Evolutionary conservation across 2,113 vertebrate species (phyloP), one percentile per base, ranked within the genome.

Genomic region (Elaphurus davidianus): DNA sequence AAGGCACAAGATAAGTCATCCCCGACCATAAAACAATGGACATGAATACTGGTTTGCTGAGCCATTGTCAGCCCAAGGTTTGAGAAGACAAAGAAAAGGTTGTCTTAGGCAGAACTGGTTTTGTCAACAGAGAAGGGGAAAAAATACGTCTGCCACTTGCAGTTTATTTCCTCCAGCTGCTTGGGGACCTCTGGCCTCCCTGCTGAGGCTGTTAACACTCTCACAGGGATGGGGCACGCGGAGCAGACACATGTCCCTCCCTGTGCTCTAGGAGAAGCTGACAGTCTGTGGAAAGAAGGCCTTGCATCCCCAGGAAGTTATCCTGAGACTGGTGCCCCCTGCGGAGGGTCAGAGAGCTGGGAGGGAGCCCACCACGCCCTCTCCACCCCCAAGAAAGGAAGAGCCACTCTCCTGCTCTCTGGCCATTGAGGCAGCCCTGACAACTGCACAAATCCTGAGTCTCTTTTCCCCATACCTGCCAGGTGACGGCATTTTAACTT

Each of bases 201-300:
- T 71, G n/a, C 64, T 71, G n/a, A 40, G 67, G n/a, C 67, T 71
- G 67, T 71, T 71, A 40, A 71, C 67, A 40, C n/a, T 71, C n/a
- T 36, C 67, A 12, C 5, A 33, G 36, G 28, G 9, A 8, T 1
- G 36, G 12, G 45, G 19, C 9, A 4, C 5, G 0, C 0, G 23
- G 59, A 28, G 13, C 59, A 40, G 54, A 45, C 47, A 2, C 36
- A 15, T 2, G 43, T 2, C 13, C 85, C 23, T 81, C 40, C 3
- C 64, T 17, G 25, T 67, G 50, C 50, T 54, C 43, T 47, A 47
- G n/a, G 30, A 4, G 7, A 27, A 40, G 60, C 36, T n/a, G 40
- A 57, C 28, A 0, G 40, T 78, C 23, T 28, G 12, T 5, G 45
- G 74, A 12, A 21, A 36, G 87, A n/a, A 45, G 55, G 74, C 57